These are phyloP conservation scores for Uloborus diversus DNA, from an alignment of 1,140 invertebrate genomes.

Conservation along the genomic window DNA sequence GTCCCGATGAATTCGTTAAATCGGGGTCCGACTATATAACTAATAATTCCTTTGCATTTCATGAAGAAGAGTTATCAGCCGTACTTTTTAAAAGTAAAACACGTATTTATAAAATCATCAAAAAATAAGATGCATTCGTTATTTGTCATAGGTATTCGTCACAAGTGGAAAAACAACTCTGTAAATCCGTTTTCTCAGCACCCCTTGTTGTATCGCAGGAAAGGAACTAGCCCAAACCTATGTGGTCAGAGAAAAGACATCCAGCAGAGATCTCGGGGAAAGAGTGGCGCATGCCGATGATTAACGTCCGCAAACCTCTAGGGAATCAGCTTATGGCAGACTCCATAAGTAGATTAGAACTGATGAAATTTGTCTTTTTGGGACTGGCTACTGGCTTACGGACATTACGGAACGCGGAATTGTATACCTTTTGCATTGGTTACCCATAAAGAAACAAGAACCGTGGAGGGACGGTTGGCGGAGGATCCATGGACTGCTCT, in stretches of 20 bases:
- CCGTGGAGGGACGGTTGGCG: not conserved
- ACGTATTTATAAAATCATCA: too few relatives aligned
- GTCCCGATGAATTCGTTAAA: too few relatives aligned
- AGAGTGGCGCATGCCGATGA: slow-evolving; percentile 36
- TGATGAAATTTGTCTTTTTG: slow-evolving; percentile 51
- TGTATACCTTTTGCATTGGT: slow-evolving; percentile 1
- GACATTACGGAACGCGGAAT: not conserved
- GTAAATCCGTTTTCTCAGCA: not conserved
- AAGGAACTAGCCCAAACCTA: slow-evolving; percentile 3
- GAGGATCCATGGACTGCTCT: slow-evolving; percentile 8
- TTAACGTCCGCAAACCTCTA: slow-evolving; percentile 29
- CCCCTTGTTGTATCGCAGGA: not conserved
- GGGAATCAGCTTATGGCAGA: slow-evolving; percentile 14
- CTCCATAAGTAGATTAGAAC: slow-evolving; percentile 43
- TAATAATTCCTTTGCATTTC: too few relatives aligned
- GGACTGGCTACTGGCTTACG: slow-evolving; percentile 44
- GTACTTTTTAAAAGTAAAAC: too few relatives aligned
- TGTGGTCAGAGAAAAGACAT: not conserved
- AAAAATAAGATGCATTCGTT: too few relatives aligned
- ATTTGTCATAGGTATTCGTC: too few relatives aligned
- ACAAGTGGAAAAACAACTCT: not conserved
- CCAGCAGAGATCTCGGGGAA: slow-evolving; percentile 1
- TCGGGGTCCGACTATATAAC: too few relatives aligned
- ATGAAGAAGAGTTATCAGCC: too few relatives aligned
- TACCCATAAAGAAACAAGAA: slow-evolving; percentile 26